phyloP scores from a whole-genome alignment of 2,888 invertebrate species.

The Hypselothyrea guttata region DNA sequence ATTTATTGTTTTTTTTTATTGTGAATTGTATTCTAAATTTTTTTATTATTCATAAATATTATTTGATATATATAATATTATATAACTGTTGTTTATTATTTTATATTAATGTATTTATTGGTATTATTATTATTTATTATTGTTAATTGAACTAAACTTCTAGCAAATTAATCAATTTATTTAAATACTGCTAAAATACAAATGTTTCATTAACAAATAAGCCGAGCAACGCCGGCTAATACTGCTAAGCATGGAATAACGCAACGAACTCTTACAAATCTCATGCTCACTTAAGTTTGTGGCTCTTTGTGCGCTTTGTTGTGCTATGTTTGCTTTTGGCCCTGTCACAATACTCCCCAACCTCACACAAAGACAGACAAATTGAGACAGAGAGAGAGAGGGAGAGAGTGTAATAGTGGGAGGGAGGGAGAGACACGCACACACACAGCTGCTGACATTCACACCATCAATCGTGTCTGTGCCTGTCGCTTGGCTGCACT shows the following conservation, averaged over 20 bases:
- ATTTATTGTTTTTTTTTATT: too few species aligned
- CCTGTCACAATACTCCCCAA: conserved; percentile 18
- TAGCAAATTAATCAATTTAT: too few species aligned
- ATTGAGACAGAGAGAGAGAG: background rate
- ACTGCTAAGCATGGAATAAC: background rate
- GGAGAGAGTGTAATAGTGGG: background rate
- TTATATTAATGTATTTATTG: too few species aligned
- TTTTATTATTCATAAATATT: too few species aligned
- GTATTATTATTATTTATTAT: too few species aligned
- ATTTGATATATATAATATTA: too few species aligned
- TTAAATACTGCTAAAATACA: too few species aligned
- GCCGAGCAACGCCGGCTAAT: too few species aligned
- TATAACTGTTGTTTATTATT: too few species aligned
- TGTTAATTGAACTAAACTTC: too few species aligned
- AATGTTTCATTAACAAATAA: background rate
- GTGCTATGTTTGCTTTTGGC: conserved; percentile 12
- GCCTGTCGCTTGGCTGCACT: conserved; percentile 57
- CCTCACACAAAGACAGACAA: background rate
- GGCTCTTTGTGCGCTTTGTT: background rate
- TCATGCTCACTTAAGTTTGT: background rate
- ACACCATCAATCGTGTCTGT: conserved; percentile 54
- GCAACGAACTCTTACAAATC: conserved; percentile 4
- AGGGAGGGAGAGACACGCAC: conserved; percentile 3
- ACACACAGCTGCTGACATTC: conserved; percentile 61
- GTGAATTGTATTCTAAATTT: too few species aligned